Evolutionary conservation across 2,113 vertebrate species (phyloP).

Genomic region (Chascanopsetta lugubris): DNA sequence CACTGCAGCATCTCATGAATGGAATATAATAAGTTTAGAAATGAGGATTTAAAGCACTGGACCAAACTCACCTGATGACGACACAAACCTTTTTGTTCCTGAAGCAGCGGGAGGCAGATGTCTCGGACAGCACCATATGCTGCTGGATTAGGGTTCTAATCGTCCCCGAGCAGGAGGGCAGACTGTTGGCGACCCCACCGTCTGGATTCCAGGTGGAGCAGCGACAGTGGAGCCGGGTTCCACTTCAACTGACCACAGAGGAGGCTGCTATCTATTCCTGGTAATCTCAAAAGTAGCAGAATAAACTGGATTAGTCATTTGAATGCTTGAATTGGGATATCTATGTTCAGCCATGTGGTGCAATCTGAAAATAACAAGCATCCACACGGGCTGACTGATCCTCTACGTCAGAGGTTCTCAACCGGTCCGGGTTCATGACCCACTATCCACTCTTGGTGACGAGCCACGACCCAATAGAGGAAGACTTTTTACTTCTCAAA

Average conservation of each 20-base stretch:
- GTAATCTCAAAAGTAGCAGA: background rate
- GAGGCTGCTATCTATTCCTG: too few relatives aligned
- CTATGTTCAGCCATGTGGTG: background rate
- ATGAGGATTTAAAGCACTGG: constrained; percentile 59
- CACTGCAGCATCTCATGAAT: constrained; percentile 52
- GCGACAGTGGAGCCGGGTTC: background rate
- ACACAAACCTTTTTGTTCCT: constrained; percentile 58
- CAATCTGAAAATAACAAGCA: background rate
- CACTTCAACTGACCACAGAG: too few relatives aligned
- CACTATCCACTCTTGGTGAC: too few relatives aligned
- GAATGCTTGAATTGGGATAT: background rate
- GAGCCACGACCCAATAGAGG: too few relatives aligned
- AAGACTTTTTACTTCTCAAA: too few relatives aligned
- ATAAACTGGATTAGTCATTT: background rate
- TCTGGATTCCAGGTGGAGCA: constrained; percentile 42
- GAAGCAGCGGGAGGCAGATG: constrained; percentile 38
- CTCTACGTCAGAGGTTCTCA: too few relatives aligned
- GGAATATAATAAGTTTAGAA: constrained; percentile 59
- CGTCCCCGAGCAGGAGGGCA: constrained; percentile 63
- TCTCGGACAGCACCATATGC: constrained; percentile 72
- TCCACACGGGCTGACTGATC: constrained; percentile 2
- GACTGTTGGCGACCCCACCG: constrained; percentile 42
- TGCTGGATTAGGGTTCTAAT: constrained; percentile 65
- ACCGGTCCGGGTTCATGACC: too few relatives aligned
- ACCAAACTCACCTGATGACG: constrained; percentile 68